A percentile compares a stretch with the other conserved stretches of the same genome.
Conservation (phyloP, 2,113 vertebrate species). For the Hylia prasina region DNA sequence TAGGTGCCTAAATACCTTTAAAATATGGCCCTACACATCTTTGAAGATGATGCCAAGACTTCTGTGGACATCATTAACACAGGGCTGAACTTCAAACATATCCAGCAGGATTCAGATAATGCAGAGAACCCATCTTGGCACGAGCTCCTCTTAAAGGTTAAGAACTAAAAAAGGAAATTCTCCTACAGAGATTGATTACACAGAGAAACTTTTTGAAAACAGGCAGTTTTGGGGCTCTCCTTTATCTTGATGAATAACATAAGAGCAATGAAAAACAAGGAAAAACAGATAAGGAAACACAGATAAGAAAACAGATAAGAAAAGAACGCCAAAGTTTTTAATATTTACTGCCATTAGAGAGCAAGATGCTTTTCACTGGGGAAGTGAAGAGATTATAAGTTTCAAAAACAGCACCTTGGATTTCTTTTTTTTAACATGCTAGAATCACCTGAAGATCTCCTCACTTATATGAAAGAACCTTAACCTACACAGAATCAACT, state of each 20-base stretch:
- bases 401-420: neutral
- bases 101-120: constrained; percentile 44
- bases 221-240: neutral
- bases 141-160: constrained; percentile 26
- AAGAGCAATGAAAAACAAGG: constrained; percentile 38
- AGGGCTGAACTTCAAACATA: constrained; percentile 22
- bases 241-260: constrained; percentile 52
- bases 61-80: constrained; percentile 4
- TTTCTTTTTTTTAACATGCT: neutral
- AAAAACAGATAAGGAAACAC: constrained; percentile 16
- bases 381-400: neutral
- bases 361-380: neutral
- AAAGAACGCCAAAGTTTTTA: neutral
- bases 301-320: constrained; percentile 38
- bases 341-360: constrained; percentile 4
- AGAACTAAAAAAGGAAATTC: constrained; percentile 61
- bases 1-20: constrained; percentile 63
- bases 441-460: neutral
- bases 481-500: neutral
- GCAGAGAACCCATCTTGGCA: constrained; percentile 33
- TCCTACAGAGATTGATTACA: neutral
- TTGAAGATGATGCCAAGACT: constrained; percentile 59
- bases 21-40: neutral
- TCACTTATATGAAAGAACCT: neutral
- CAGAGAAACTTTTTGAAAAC: constrained; percentile 22